Evolutionary conservation across 2,797 vertebrate species (phyloP).

Genomic region (Chelon auratus): DNA sequence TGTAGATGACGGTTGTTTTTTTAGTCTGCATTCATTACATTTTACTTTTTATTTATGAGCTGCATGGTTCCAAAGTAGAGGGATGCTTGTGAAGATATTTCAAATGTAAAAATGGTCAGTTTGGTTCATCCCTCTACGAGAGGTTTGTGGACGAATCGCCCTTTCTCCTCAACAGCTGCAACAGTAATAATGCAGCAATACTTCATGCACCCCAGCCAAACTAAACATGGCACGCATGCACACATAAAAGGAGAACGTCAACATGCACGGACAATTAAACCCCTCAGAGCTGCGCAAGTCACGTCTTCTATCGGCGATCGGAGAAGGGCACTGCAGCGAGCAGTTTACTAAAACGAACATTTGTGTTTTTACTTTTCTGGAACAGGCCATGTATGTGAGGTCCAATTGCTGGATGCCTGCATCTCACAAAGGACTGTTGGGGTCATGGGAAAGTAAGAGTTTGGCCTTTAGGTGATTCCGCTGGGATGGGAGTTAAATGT

Average conservation of each 20-base stretch:
- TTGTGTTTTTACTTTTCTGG: conserved; percentile 9
- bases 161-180: not conserved
- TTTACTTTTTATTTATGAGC: not conserved
- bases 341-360: conserved; percentile 24
- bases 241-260: not conserved
- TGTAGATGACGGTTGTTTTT: conserved; percentile 16
- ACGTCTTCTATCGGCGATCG: not conserved
- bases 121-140: not conserved
- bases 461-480: conserved; percentile 71
- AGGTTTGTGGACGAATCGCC: conserved; percentile 2
- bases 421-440: conserved; percentile 11
- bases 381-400: not conserved
- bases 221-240: conserved; percentile 4
- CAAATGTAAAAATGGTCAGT: not conserved
- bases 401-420: conserved; percentile 13
- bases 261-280: not conserved
- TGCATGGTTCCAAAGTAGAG: not conserved
- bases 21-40: not conserved
- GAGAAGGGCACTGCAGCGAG: not conserved
- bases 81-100: not conserved
- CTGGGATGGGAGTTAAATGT: conserved; percentile 68
- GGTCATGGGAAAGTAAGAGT: conserved; percentile 55
- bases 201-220: not conserved
- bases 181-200: not conserved
- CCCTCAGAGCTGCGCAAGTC: not conserved